Conservation (phyloP, 1,140 invertebrate genomes). For the Kradibia gibbosae region DNA sequence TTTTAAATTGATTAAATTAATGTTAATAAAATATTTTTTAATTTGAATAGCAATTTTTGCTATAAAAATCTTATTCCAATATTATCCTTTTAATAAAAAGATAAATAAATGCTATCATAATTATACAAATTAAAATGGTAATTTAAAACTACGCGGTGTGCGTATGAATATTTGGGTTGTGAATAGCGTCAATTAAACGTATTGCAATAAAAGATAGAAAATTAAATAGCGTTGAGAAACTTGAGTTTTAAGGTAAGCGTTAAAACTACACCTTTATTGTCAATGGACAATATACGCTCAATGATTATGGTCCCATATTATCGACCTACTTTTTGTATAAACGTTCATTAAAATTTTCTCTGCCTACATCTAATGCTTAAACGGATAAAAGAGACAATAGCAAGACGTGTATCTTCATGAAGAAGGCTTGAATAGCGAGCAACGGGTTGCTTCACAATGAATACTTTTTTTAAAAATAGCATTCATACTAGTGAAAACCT, state of each 20-base stretch:
- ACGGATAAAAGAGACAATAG: background rate
- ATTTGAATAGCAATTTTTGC: too few species aligned
- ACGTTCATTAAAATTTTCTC: background rate
- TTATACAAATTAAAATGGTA: background rate
- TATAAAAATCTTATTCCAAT: too few species aligned
- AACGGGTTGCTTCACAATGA: background rate
- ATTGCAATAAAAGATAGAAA: background rate
- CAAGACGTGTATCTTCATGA: background rate
- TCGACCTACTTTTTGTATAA: background rate
- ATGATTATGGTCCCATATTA: background rate
- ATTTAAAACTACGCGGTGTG: background rate
- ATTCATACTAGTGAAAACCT: background rate
- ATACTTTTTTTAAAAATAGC: background rate
- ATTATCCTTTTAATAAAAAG: too few species aligned
- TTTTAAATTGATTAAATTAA: too few species aligned
- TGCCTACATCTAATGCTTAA: background rate
- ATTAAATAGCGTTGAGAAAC: background rate
- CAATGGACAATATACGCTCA: background rate
- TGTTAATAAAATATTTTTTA: too few species aligned
- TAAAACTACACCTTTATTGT: background rate
- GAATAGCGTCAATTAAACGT: background rate
- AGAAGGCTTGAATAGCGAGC: background rate
- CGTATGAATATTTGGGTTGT: background rate
- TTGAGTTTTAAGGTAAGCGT: background rate
- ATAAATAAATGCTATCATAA: too few species aligned